Evolutionary conservation across 1,140 invertebrate genomes (phyloP).

Genomic region (Drosophila pectinifera): DNA sequence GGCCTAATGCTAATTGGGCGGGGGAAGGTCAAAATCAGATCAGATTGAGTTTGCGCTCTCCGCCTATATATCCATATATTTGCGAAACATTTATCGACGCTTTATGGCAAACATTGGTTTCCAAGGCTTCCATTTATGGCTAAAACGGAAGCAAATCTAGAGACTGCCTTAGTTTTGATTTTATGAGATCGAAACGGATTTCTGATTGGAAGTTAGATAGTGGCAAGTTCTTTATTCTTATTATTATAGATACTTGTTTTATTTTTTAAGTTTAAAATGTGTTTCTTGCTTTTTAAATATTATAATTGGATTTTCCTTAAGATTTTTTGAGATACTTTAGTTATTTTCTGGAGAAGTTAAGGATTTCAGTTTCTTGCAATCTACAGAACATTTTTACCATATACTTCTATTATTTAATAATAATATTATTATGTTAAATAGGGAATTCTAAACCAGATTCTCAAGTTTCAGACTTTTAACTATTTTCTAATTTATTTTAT

Average conservation of each 20-base stretch:
- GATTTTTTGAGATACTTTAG: too few species aligned
- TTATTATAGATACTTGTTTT: accelerated
- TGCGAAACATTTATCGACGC: background rate
- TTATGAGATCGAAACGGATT: conserved; percentile 19
- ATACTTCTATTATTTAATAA: too few species aligned
- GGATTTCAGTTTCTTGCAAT: background rate
- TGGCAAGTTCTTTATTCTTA: background rate
- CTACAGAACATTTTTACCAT: background rate
- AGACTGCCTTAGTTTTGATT: conserved; percentile 20
- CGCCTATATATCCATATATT: conserved; percentile 9
- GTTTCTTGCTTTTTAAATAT: background rate
- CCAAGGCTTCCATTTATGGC: conserved; percentile 23
- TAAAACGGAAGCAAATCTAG: conserved; percentile 27
- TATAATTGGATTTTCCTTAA: background rate
- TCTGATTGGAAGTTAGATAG: background rate
- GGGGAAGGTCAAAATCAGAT: conserved; percentile 31
- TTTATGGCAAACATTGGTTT: conserved; percentile 32
- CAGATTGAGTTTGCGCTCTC: conserved; percentile 19
- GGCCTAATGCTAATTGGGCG: conserved; percentile 39
- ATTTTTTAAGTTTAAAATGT: background rate
- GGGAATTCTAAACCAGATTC: too few species aligned
- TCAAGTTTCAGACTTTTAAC: too few species aligned
- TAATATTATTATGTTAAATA: too few species aligned
- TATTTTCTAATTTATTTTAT: too few species aligned
- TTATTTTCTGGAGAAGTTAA: background rate